Conservation (phyloP, 2,888 invertebrate species). For the Antitype chi region DNA sequence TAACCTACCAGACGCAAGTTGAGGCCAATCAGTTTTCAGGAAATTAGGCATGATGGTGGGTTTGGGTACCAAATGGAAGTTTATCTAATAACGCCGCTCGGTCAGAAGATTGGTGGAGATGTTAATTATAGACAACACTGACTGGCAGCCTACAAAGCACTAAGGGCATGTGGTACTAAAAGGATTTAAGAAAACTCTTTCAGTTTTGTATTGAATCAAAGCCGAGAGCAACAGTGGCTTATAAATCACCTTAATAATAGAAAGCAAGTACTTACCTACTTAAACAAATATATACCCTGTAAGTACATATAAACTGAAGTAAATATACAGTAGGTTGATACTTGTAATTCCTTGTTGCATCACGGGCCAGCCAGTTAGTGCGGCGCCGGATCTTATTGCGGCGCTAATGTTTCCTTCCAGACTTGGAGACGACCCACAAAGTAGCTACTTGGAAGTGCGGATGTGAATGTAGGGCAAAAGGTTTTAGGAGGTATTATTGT, state of each 20-base stretch:
- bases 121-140: neutral
- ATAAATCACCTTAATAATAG: neutral
- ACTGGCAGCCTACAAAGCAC: neutral
- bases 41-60: too few species aligned
- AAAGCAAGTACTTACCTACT: neutral
- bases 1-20: too few species aligned
- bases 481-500: neutral
- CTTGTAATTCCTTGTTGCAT: slow-evolving; percentile 42
- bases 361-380: slow-evolving; percentile 56
- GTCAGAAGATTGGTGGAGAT: neutral
- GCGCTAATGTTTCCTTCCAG: slow-evolving; percentile 75
- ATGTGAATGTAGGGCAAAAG: slow-evolving; percentile 26
- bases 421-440: slow-evolving; percentile 49
- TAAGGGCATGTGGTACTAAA: neutral
- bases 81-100: neutral
- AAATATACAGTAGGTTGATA: neutral
- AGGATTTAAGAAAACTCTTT: neutral
- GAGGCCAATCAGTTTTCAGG: too few species aligned
- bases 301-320: neutral
- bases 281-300: neutral
- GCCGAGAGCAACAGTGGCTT: neutral
- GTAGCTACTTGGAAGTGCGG: neutral
- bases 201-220: neutral
- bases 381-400: slow-evolving; percentile 67
- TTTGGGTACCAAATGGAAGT: neutral